Base-by-base conservation (phyloP, 1,140 invertebrate genomes). In the Dendrolimus punctatus region DNA sequence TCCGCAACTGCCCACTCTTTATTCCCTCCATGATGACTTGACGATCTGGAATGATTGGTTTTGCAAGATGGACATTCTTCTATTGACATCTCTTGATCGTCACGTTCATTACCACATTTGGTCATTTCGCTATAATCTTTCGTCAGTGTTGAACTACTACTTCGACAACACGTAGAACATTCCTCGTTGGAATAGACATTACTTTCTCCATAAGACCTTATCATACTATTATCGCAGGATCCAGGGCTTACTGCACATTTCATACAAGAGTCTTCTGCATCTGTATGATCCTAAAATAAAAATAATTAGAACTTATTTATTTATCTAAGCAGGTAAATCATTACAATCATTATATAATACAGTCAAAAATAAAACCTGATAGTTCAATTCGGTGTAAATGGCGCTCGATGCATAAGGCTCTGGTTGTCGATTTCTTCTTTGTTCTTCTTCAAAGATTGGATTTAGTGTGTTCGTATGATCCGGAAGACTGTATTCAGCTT, bases 61-160 rank as follows among this genome's bases (percentile, higher is more conserved):
- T 84, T 84, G 56, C 83, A 86, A 6, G 83, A 86, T 5, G 83
- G 83, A 58, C 83, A 86, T 48, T 86, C 83, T 48, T 86, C 83
- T 48, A 83, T 60, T 6, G 80, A 80, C 57, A 83, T 73, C 7
- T 86, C 80, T 68, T 81, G 83, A 39, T 83, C 80, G 53, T 83
- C 80, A 36, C 44, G 64, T 5, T 76, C 77, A 44, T 85, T 81
- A 4, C 78, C 80, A 69, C 83, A 86, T 73, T 86, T 86, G 6
- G 83, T 86, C 83, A 86, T 86, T 59, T 86, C 83, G 60, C 80
- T 86, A 49, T 81, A 86, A 51, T 86, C 83, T 66, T 86, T 86
- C 37, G 83, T 86, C 48, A 86, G 62, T 23, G 83, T 86, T 1
- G 83, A 86, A 58, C 68, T 86, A 62, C 83, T 86, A 57, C 83